Evolutionary conservation across 2,888 invertebrate species (phyloP), one percentile per base, ranked within the genome.

Genomic region (Macaria notata): DNA sequence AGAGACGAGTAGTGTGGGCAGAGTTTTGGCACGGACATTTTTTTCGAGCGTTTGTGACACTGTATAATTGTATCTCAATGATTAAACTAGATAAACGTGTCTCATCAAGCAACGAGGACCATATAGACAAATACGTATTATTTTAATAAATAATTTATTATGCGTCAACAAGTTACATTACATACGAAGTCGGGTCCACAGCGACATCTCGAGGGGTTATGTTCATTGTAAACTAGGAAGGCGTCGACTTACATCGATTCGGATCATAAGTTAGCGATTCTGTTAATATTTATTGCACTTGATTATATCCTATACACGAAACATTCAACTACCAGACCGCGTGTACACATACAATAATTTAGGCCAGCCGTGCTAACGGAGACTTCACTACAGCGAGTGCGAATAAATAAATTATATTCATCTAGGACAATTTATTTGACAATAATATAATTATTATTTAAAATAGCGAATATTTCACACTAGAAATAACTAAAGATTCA

Each of bases 401-500:
- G 70, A 84, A 86, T 84, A 87, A 88, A 86, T 88, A 86, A 80
- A 76, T 81, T 73, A 81, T 80, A 79, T 78, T 82, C 74, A 82
- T 80, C 84, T 85, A 87, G 71, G 74, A 80, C 69, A 68, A 78
- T 74, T 54, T 80, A 44, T n/a, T 49, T 42, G 36, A 36, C 43
- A 43, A 48, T 39, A 81, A 76, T 19, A 19, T 19, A 19, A 19
- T 19, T 19, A 19, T 54, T 51, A 79, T 81, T 81, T 83, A 82
- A 81, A 81, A 83, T 85, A 83, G 84, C 79, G 77, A 79, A 84
- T 83, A 84, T 82, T 83, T 84, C 79, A 82, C 79, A 84, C 82
- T 87, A 88, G 73, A 81, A 79, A 84, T 78, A 89, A 89, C 88
- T 87, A 89, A 87, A 89, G 85, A 88, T 89, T 83, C 84, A 83